phyloP scores from a whole-genome alignment of 1,140 invertebrate genomes.

The Plutomurus gul region DNA sequence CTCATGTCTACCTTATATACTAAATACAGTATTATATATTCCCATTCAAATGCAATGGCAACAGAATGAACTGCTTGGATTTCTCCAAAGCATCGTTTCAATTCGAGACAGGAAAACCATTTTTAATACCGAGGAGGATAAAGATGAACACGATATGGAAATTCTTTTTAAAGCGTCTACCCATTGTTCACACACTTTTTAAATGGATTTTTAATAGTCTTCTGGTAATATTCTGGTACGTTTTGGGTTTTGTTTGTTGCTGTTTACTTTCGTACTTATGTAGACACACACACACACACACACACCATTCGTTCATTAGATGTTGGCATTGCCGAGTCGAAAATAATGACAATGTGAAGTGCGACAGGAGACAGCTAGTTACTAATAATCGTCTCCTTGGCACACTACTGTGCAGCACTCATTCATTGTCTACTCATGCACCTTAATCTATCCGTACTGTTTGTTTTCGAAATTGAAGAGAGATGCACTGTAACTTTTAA shows the following conservation, averaged over 20 bases:
- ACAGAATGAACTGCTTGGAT: background rate
- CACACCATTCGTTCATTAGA: too few relatives aligned
- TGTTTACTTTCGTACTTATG: background rate
- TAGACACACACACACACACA: too few relatives aligned
- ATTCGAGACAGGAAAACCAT: slow-evolving; percentile 6
- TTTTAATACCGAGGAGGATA: background rate
- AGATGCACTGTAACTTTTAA: too few relatives aligned
- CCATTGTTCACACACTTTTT: background rate
- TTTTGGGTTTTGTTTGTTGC: background rate
- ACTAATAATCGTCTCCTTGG: background rate
- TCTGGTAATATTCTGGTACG: background rate
- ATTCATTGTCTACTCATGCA: background rate
- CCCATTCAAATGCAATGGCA: too few relatives aligned
- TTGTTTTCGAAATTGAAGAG: too few relatives aligned
- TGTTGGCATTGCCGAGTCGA: background rate
- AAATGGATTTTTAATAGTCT: slow-evolving; percentile 21
- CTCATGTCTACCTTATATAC: too few relatives aligned
- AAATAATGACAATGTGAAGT: background rate
- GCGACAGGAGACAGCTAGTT: background rate
- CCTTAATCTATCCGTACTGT: too few relatives aligned
- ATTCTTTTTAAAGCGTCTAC: slow-evolving; percentile 15
- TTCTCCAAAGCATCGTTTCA: background rate
- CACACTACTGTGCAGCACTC: background rate
- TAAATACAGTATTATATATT: too few relatives aligned
- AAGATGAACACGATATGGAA: background rate